These are phyloP conservation scores for Morus bassanus DNA, from an alignment of 2,797 vertebrate genomes.

Conservation along the genomic window DNA sequence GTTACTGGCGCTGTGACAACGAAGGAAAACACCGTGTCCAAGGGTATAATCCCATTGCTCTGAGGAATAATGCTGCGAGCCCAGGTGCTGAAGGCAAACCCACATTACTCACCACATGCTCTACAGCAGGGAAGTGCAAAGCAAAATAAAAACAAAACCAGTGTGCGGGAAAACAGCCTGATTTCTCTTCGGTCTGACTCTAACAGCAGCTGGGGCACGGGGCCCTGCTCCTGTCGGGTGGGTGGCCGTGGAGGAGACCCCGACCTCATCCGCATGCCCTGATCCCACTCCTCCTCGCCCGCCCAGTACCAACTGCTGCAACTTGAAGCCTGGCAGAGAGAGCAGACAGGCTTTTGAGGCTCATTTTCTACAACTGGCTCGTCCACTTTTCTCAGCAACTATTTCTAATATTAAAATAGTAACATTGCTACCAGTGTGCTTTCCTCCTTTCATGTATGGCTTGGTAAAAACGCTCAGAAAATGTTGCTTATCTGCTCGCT, in stretches of 20 bases:
- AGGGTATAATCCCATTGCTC: not conserved
- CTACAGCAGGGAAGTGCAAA: not conserved
- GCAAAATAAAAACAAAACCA: not conserved
- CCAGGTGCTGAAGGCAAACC: not conserved
- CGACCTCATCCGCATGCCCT: not conserved
- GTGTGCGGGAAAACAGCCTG: not conserved
- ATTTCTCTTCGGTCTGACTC: not conserved
- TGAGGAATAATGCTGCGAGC: fast-evolving
- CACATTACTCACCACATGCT: not conserved
- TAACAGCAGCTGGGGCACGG: not conserved
- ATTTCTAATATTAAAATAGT: not conserved
- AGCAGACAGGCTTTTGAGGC: not conserved
- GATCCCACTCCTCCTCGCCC: not conserved
- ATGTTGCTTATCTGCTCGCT: not conserved
- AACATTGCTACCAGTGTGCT: not conserved
- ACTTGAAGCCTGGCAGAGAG: not conserved
- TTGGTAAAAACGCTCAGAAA: not conserved
- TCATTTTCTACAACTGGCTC: not conserved
- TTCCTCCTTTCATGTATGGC: not conserved
- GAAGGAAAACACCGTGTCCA: not conserved
- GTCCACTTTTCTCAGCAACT: not conserved
- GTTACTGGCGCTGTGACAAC: not conserved
- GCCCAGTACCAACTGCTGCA: fast-evolving
- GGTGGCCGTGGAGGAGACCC: not conserved
- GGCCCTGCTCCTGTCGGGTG: not conserved